Evolutionary conservation across 2,797 vertebrate genomes (phyloP).

Genomic region (Poeciliopsis infans): DNA sequence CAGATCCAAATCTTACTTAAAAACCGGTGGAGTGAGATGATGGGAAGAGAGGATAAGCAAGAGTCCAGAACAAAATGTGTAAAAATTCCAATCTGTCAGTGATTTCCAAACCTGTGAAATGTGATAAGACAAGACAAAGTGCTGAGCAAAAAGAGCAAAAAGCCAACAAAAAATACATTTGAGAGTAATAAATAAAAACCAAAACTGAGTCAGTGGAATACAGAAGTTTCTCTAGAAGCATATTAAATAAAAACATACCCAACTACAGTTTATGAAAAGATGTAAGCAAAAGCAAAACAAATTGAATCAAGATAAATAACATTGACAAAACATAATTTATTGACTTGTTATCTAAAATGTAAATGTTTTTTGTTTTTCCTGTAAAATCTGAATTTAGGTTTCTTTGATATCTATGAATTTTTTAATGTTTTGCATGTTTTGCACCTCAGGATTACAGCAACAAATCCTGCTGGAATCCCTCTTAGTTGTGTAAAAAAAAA

Average conservation of each 20-base stretch:
- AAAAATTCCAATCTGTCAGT: background rate
- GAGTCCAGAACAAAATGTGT: background rate
- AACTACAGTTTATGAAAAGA: background rate
- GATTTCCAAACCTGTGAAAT: background rate
- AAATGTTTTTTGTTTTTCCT: background rate
- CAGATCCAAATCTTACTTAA: no score
- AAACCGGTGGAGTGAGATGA: no score
- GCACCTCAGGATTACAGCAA: background rate
- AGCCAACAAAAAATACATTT: background rate
- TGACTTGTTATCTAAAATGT: background rate
- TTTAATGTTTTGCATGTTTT: background rate
- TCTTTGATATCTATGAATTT: background rate
- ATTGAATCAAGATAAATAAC: background rate
- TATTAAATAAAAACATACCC: background rate
- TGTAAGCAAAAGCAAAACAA: background rate
- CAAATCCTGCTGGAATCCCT: background rate
- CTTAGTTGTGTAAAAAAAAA: background rate
- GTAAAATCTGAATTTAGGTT: background rate
- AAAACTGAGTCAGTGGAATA: background rate
- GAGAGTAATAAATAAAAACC: background rate
- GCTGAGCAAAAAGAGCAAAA: background rate
- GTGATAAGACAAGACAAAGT: background rate
- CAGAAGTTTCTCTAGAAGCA: background rate
- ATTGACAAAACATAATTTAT: background rate
- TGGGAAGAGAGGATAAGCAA: background rate